Base-by-base conservation (phyloP, 2,113 vertebrate genomes). In the Mus pahari region DNA sequence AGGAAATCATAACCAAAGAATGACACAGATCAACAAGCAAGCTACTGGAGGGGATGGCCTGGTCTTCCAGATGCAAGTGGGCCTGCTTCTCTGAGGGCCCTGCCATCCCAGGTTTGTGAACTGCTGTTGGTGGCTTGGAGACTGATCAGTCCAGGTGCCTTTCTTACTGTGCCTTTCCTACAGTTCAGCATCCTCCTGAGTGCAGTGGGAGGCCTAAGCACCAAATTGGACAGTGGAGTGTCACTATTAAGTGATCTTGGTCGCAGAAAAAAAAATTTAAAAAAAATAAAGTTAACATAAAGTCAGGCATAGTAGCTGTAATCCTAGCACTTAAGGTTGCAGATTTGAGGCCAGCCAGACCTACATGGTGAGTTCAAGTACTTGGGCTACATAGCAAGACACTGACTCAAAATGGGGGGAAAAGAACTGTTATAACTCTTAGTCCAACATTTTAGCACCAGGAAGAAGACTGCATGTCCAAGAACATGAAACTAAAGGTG, bases 11-110 rank as follows among this genome's bases (percentile, higher is more conserved):
- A 95, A 99, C 98, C 97, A 98, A 98, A 97, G 99, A 99, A 31
- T 99, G 98, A 86, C 99, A 99, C 98, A 99, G 99, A 99, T 99
- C 95, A 99, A 99, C 98, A 99, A 99, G 99, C 99, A 99, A 98
- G 98, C 99, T 91, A 99, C 99, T 0, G 98, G 98, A 11, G 99
- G 99, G 71, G 99, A 99, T 0, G 99, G 99, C 22, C 22, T 99
- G n/a, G 95, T 98, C 82, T 99, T 99, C 97, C 99, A 99, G 98
- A 99, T 97, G 97, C 98, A 98, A 97, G 97, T 99, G 0, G 99
- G 99, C 78, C 97, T 98, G 96, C 96, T 98, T 94, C 98, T 97
- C 83, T 98, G 97, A 99, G 88, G 93, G 92, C 45, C 83, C 0
- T 0, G 39, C 26, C 0, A 0, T 17, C 75, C 33, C 5, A 73